Base-by-base conservation (phyloP, 2,113 vertebrate genomes). In the Danionella cerebrum region DNA sequence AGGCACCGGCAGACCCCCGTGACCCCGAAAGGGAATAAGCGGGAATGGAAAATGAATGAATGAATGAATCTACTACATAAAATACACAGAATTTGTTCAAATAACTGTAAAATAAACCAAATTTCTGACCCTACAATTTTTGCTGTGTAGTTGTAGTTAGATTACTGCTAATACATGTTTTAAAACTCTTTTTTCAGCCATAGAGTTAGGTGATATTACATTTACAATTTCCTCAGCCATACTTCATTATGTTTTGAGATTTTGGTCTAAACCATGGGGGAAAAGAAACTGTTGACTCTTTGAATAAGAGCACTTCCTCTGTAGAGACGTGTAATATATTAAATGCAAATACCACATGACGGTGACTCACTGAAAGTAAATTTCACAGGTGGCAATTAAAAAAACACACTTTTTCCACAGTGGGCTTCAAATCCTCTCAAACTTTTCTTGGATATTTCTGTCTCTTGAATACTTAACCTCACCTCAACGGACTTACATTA, bases 321-420 rank as follows among this genome's bases (percentile, higher is more conserved):
- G 29, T 48, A 48, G 59, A 63, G 59, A 35, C 58, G 13, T 71
- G 50, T 65, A 72, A 58, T 51, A 50, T 63, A 63, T 63, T 45
- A 66, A 72, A 72, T 67, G 54, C 14, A 72, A 67, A 72, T 72
- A 67, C 41, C 54, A 67, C 39, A 60, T 31, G 52, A 48, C 45
- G 42, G 42, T 63, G 29, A 67, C 44, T 72, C 63, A 51, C 48
- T 65, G 18, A 67, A 44, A 57, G 45, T 72, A 60, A 67, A 67
- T 66, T 68, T 68, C 21, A 47, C 53, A 19, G 14, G 6, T 38
- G 36, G 42, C n/a, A 48, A 45, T 27, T 57, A 12, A 22, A 11
- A 44, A 38, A 19, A 16, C 27, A 14, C 3, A 53, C 2, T 47
- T 10, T 63, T 63, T 63, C 18, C 16, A 9, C 7, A 13, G 3